Evolutionary conservation across 2,113 vertebrate genomes (phyloP), one percentile per base, ranked within the genome.

Genomic region (Tamias sibiricus): DNA sequence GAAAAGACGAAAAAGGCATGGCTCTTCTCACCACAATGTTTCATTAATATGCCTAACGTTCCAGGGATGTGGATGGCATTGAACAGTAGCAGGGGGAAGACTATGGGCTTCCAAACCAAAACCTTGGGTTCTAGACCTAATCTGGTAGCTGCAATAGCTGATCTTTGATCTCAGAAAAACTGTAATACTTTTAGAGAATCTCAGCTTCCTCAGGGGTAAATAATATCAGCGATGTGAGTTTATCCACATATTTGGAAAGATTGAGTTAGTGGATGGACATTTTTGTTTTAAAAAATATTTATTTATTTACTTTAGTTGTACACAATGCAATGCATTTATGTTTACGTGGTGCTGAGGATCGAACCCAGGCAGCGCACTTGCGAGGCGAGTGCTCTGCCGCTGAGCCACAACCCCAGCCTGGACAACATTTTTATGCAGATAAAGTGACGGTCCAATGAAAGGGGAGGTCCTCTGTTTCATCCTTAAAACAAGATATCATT

Each of bases 91-190:
- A 8, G 11, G 42, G 62, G 1, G n/a, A 69, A 37, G 47, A 2
- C 17, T 8, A 17, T 32, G 74, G 49, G 10, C 5, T 88, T 40
- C 77, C 35, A 89, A 68, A 84, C 44, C 19, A 30, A 42, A 92
- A 57, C 6, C 71, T n/a, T 49, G 85, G 62, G 32, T 40, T 84
- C 52, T 84, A 87, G 90, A 52, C 30, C 32, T 47, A 64, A n/a
- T 47, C 16, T 69, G 66, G 42, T 42, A 76, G n/a, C n/a, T 10
- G 19, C 13, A 42, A 42, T 40, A 80, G 79, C 30, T 62, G 40
- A 76, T 47, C 52, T 95, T 47, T 68, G 69, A 85, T 75, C n/a
- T 89, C 26, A 74, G 82, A 72, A 91, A 90, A 89, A 59, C 62
- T 17, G 11, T 17, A 83, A 42, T 47, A 28, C 30, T 37, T 37